Base-by-base conservation (phyloP, 2,888 invertebrate genomes). In the Polietes domitor region DNA sequence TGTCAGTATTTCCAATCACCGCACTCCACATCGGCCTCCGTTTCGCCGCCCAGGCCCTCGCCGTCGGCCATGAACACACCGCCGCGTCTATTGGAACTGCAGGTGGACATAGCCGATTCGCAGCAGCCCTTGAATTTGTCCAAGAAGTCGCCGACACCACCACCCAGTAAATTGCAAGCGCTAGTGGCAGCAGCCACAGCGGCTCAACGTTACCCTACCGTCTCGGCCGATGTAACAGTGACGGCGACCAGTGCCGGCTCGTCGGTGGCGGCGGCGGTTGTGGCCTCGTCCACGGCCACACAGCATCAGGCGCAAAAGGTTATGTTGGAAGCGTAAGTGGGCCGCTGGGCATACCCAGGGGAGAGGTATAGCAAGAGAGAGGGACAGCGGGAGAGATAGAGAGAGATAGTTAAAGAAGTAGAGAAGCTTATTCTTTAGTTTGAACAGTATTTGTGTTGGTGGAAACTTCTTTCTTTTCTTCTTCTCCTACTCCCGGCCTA, bases 61-160 rank as follows among this genome's bases (percentile, higher is more conserved):
- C 89, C 90, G 24, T 88, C 89, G 58, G 89, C 91, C 61, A 80
- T 87, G 74, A 84, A 85, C 12, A 85, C 88, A 5, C 87, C 90
- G 28, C 88, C 91, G 47, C 93, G 95, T 92, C 93, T 95, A 90
- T 93, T 95, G 89, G 96, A 96, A 91, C 94, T 97, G 88, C 96
- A 97, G 92, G 96, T 97, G 88, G 96, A 96, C 90, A 96, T 96
- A 87, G 96, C 96, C 24, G 96, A 96, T 90, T 94, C 95, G 73
- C 95, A 95, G 88, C 96, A 96, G 91, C 98, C 98, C 77, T 93
- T 98, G 87, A 98, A 98, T 94, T 94, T 98, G 89, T 97, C 97
- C 92, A 97, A 97, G 92, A 96, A 96, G 91, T 95, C 96, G 86
- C 96, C 96, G 88, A 95, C 95, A 87, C 95, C 96, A 86, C 95